phyloP scores from a whole-genome alignment of 2,113 vertebrate genomes.

The Prolemur simus region DNA sequence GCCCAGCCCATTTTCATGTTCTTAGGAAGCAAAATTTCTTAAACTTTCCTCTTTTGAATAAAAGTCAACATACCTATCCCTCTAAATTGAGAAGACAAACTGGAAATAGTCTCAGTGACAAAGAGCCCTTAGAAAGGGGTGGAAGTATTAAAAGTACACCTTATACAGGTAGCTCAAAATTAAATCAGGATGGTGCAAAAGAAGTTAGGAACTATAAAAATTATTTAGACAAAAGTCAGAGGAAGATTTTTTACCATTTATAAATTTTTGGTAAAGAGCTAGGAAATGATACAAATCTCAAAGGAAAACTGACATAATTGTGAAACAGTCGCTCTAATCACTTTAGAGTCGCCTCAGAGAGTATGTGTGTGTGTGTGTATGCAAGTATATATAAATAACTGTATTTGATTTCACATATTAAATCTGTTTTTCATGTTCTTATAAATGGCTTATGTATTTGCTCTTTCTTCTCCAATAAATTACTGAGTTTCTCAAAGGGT shows the following conservation, averaged over 20 bases:
- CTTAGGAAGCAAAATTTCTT: conserved; percentile 34
- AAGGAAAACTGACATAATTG: not conserved
- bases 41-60: not conserved
- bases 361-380: not conserved
- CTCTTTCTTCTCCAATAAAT: not conserved
- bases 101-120: not conserved
- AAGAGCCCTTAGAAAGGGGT: not conserved
- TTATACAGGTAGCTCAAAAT: not conserved
- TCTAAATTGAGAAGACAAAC: not conserved
- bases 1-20: not conserved
- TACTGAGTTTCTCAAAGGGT: not conserved
- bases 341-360: not conserved
- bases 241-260: not conserved
- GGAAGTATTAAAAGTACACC: not conserved
- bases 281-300: not conserved
- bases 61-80: conserved; percentile 14
- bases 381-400: not conserved
- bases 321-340: not conserved
- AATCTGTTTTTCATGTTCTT: not conserved
- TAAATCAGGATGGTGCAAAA: not conserved
- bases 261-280: not conserved
- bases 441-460: not conserved
- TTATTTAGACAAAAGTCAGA: not conserved
- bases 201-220: not conserved
- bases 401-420: not conserved